Percentiles rank a stretch among this genome's conserved stretches.
Conservation (phyloP, 2,113 vertebrate genomes). For the Probosciger aterrimus region DNA sequence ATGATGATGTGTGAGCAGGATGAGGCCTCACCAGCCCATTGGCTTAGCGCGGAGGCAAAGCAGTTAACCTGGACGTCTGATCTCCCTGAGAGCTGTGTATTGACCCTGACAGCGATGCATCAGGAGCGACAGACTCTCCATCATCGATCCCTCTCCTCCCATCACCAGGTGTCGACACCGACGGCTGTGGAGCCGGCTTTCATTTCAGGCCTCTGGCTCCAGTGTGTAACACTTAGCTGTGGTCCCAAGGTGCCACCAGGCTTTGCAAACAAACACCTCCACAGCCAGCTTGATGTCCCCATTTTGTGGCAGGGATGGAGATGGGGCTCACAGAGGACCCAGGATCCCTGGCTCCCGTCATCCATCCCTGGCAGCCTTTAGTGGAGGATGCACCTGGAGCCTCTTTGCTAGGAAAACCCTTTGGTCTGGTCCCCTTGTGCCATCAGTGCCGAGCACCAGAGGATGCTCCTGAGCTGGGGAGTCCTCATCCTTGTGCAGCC, state of each 20-base stretch:
- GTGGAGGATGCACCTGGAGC: background rate
- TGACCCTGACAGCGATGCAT: constrained; percentile 41
- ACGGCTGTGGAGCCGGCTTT: background rate
- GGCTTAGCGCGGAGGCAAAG: background rate
- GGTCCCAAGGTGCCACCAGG: background rate
- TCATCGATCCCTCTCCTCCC: constrained; percentile 38
- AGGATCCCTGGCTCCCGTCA: background rate
- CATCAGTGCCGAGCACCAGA: background rate
- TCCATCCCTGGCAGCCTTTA: background rate
- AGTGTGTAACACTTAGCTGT: background rate
- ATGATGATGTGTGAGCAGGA: background rate
- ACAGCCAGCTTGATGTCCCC: background rate
- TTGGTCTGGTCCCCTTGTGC: background rate
- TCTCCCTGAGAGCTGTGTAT: constrained; percentile 26
- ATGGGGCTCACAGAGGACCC: background rate
- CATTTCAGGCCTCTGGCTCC: constrained; percentile 40
- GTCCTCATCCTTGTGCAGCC: background rate
- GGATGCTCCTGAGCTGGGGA: background rate
- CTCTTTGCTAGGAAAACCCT: background rate
- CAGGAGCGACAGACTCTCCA: constrained; percentile 41
- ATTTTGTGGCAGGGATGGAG: background rate
- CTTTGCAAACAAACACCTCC: background rate
- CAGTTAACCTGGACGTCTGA: constrained; percentile 34
- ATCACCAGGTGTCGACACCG: constrained; percentile 43
- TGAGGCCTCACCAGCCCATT: background rate